Percentiles rank a stretch among this genome's conserved stretches.
phyloP scores from a whole-genome alignment of 2,797 vertebrate genomes.

The Rhynchonycteris naso region DNA sequence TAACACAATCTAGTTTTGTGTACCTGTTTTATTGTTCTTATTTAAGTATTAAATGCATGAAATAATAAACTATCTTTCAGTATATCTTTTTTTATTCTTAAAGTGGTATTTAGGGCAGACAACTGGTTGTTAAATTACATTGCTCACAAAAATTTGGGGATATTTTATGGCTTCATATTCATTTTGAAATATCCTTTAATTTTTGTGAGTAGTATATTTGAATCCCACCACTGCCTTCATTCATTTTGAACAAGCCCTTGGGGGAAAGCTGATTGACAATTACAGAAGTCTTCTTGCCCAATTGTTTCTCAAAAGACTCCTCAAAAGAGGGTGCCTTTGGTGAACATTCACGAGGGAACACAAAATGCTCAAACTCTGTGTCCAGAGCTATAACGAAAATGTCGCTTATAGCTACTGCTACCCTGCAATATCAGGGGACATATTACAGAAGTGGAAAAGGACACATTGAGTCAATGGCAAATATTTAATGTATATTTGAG shows the following conservation, averaged over 20 bases:
- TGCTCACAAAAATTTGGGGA: too few relatives aligned
- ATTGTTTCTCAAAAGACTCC: neutral
- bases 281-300: neutral
- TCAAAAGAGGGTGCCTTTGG: neutral
- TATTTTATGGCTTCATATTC: too few relatives aligned
- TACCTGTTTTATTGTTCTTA: too few relatives aligned
- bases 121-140: too few relatives aligned
- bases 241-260: neutral
- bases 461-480: neutral
- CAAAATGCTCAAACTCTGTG: too few relatives aligned
- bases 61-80: too few relatives aligned
- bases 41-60: too few relatives aligned
- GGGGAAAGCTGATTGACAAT: neutral
- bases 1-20: too few relatives aligned
- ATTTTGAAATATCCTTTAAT: too few relatives aligned
- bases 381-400: neutral
- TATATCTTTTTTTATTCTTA: too few relatives aligned
- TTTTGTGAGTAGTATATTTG: too few relatives aligned
- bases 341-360: neutral
- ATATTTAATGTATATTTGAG: neutral
- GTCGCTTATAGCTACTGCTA: neutral
- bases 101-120: too few relatives aligned
- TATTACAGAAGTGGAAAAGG: neutral
- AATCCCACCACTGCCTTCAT: neutral
- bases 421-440: rapidly evolving